A percentile compares a stretch with the other conserved stretches of the same genome.
These are phyloP conservation scores for Hartigia nigra DNA, from an alignment of 2,888 invertebrate genomes.

Conservation along the genomic window DNA sequence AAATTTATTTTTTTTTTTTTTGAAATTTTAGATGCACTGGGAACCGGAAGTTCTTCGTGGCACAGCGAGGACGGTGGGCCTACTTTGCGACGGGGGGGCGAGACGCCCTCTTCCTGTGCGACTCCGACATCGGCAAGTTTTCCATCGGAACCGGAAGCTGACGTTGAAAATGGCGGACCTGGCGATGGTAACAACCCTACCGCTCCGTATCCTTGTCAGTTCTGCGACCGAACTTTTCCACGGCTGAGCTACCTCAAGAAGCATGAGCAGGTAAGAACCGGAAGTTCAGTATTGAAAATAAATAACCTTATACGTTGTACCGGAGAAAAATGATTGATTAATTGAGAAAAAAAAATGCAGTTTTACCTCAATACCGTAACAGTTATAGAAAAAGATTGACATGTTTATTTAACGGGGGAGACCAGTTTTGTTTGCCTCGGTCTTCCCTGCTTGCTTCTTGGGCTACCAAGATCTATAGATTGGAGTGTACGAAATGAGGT, in stretches of 20 bases:
- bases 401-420: background rate
- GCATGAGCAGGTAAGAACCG: conserved; percentile 84
- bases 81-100: conserved; percentile 65
- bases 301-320: background rate
- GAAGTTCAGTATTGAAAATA: conserved; percentile 19
- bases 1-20: conserved; percentile 16
- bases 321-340: background rate
- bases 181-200: conserved; percentile 52
- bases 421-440: background rate
- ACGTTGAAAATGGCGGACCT: conserved; percentile 48
- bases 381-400: background rate
- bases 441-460: background rate
- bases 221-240: conserved; percentile 92
- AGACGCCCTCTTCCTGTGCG: conserved; percentile 71
- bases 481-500: background rate
- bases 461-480: background rate
- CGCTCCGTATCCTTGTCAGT: conserved; percentile 89
- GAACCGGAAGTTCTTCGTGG: conserved; percentile 76
- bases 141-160: conserved; percentile 70
- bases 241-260: conserved; percentile 88
- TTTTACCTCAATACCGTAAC: background rate
- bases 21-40: conserved; percentile 72
- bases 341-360: background rate
- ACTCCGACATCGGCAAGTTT: conserved; percentile 76
- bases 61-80: conserved; percentile 72